A percentile compares a stretch with the other conserved stretches of the same genome.
Conservation (phyloP, 2,797 vertebrate genomes). For the Perdix hodgsoniae region DNA sequence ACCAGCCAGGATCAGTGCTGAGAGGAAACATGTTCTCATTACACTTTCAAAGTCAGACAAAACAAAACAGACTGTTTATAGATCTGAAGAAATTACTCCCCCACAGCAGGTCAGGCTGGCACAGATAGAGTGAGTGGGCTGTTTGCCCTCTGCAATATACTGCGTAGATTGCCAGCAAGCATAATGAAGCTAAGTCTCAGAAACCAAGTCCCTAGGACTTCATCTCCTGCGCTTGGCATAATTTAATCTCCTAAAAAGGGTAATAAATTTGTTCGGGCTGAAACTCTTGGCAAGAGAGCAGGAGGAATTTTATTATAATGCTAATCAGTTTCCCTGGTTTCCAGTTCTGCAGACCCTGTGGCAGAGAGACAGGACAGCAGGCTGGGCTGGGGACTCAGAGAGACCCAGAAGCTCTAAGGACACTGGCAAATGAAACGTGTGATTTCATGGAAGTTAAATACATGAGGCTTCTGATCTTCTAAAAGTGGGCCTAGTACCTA, state of each 20-base stretch:
- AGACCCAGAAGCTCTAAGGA: background rate
- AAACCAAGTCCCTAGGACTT: background rate
- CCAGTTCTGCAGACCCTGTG: background rate
- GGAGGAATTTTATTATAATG: background rate
- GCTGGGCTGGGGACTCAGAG: background rate
- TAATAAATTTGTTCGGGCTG: background rate
- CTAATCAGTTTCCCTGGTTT: background rate
- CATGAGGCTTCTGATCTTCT: background rate
- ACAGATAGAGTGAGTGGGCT: background rate
- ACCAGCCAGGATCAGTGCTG: background rate
- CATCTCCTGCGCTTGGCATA: background rate
- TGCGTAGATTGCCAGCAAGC: background rate
- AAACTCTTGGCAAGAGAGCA: background rate
- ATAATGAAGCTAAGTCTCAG: background rate
- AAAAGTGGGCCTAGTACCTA: background rate
- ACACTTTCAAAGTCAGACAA: background rate
- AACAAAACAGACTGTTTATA: background rate
- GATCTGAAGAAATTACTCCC: background rate
- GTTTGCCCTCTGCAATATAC: background rate
- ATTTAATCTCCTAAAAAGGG: background rate
- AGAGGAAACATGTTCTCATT: background rate
- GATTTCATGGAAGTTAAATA: background rate
- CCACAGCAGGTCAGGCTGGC: background rate
- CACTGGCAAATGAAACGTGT: background rate
- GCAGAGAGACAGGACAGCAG: background rate